Conservation (phyloP, 1,140 invertebrate species). For the Ephestia elutella region DNA sequence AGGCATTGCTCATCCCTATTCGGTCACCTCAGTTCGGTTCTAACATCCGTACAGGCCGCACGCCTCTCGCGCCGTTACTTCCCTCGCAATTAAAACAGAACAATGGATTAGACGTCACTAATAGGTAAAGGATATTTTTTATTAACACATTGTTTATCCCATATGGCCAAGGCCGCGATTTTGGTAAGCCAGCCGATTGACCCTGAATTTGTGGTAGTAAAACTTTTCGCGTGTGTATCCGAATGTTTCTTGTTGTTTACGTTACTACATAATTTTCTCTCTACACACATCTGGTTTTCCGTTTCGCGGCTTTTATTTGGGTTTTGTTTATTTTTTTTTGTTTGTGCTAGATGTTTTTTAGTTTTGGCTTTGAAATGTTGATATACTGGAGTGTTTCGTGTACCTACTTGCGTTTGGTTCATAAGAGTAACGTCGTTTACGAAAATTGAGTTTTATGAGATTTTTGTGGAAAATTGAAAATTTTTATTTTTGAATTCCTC, state of each 20-base stretch:
- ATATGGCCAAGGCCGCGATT: background rate
- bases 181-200: background rate
- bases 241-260: slow-evolving; percentile 7
- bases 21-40: slow-evolving; percentile 35
- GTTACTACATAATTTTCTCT: slow-evolving; percentile 9
- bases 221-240: slow-evolving; percentile 5
- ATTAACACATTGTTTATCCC: slow-evolving; percentile 2
- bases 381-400: background rate
- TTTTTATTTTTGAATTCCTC: no score
- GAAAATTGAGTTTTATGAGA: background rate
- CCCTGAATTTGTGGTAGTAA: slow-evolving; percentile 5
- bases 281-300: background rate
- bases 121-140: slow-evolving; percentile 39
- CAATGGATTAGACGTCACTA: slow-evolving; percentile 48
- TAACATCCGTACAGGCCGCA: slow-evolving; percentile 21
- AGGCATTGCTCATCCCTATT: background rate
- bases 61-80: slow-evolving; percentile 24
- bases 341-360: background rate
- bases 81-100: slow-evolving; percentile 31
- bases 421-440: background rate
- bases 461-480: no score
- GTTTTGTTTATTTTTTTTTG: slow-evolving; percentile 6
- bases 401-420: background rate
- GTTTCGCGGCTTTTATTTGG: slow-evolving; percentile 4
- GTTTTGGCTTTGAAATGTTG: background rate